phyloP scores from a whole-genome alignment of 2,797 vertebrate genomes.

The Odontamblyopus rebecca region DNA sequence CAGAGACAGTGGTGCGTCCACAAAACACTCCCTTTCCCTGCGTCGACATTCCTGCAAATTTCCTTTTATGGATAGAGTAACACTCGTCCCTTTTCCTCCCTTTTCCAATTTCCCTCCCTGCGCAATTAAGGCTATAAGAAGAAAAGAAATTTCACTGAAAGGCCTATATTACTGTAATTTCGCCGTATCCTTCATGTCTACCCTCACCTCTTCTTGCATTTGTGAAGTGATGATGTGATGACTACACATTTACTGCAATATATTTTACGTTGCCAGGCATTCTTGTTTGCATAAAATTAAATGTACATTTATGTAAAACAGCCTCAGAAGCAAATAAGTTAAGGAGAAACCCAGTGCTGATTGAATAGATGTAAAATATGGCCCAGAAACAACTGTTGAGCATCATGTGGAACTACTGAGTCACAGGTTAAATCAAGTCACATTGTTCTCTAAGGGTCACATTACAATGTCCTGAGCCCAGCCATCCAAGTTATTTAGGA shows the following conservation, averaged over 20 bases:
- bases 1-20: constrained; percentile 30
- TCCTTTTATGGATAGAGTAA: constrained; percentile 77
- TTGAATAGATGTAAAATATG: constrained; percentile 15
- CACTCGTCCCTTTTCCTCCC: constrained; percentile 1
- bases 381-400: constrained; percentile 53
- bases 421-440: constrained; percentile 66
- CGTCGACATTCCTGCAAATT: constrained; percentile 66
- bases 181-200: neutral
- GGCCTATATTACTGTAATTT: neutral
- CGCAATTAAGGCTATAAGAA: constrained; percentile 21
- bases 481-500: constrained; percentile 12
- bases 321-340: neutral
- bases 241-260: neutral
- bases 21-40: constrained; percentile 42
- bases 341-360: constrained; percentile 5
- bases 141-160: neutral
- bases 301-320: neutral
- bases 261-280: neutral
- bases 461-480: constrained; percentile 27
- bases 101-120: constrained; percentile 4
- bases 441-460: constrained; percentile 36
- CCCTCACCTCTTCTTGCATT: neutral
- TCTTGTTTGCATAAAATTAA: neutral
- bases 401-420: constrained; percentile 54
- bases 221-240: neutral